Evolutionary conservation across 1,140 invertebrate species (phyloP).

Genomic region (Agraylea sexmaculata): DNA sequence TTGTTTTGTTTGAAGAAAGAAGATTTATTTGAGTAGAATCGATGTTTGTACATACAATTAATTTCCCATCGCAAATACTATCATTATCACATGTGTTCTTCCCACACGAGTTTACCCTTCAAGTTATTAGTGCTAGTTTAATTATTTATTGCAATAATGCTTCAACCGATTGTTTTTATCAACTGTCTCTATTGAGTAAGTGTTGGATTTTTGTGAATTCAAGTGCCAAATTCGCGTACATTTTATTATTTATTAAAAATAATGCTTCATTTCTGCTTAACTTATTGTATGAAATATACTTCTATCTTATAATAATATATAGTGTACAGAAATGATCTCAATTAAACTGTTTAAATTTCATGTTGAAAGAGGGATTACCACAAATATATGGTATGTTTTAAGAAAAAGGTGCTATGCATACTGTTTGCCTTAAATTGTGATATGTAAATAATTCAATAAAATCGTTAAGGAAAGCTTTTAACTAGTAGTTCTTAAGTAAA

Average conservation of each 20-base stretch:
- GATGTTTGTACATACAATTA: too few species aligned
- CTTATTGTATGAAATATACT: slow-evolving; percentile 1
- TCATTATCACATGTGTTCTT: too few species aligned
- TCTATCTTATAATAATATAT: not conserved
- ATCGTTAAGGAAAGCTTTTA: too few species aligned
- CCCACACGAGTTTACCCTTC: too few species aligned
- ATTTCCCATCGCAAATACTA: too few species aligned
- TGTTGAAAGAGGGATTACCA: slow-evolving; percentile 5
- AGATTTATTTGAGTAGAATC: too few species aligned
- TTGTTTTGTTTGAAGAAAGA: not conserved
- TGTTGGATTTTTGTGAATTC: slow-evolving; percentile 22
- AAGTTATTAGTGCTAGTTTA: too few species aligned
- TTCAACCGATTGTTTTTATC: too few species aligned
- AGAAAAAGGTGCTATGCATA: not conserved
- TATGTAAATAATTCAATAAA: slow-evolving; percentile 23
- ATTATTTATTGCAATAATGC: too few species aligned
- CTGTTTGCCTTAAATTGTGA: slow-evolving; percentile 20
- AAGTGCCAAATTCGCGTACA: slow-evolving; percentile 18
- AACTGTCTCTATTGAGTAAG: too few species aligned
- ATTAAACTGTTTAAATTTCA: slow-evolving; percentile 2
- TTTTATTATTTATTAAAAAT: slow-evolving; percentile 4
- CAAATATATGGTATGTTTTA: not conserved
- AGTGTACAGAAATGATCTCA: slow-evolving; percentile 1
- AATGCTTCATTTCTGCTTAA: slow-evolving; percentile 3
- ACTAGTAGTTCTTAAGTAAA: too few species aligned